Percentiles rank a stretch among this genome's conserved stretches.
Conservation (phyloP, 2,888 invertebrate genomes). For the Pammene aurita region DNA sequence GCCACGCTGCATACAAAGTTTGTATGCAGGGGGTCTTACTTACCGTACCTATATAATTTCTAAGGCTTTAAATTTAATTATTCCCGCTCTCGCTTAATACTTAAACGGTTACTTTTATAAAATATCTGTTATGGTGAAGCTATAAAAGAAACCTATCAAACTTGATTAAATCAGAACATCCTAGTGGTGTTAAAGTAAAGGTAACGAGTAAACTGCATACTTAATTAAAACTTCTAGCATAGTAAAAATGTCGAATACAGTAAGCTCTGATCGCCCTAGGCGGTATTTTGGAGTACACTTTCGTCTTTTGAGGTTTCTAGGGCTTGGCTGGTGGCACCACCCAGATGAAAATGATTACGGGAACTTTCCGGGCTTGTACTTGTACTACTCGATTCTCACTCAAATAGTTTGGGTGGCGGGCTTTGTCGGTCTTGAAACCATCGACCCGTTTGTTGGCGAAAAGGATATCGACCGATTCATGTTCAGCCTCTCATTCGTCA, state of each 20-base stretch:
- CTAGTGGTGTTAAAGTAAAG: not conserved
- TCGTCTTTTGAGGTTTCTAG: conserved; percentile 66
- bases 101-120: not conserved
- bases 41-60: no score
- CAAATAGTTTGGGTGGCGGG: conserved; percentile 73
- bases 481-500: conserved; percentile 78
- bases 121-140: conserved; percentile 4
- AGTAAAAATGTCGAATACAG: conserved; percentile 32
- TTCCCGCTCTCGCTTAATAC: conserved; percentile 19
- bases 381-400: conserved; percentile 70
- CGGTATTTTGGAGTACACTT: conserved; percentile 71
- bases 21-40: no score
- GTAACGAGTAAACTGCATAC: not conserved
- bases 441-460: conserved; percentile 75
- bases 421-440: conserved; percentile 76
- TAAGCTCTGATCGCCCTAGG: conserved; percentile 53
- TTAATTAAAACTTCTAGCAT: conserved; percentile 2
- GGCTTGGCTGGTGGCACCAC: conserved; percentile 78
- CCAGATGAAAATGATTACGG: conserved; percentile 67
- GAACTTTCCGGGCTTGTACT: conserved; percentile 70
- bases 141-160: conserved; percentile 33
- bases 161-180: conserved; percentile 34
- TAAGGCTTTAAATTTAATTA: no score
- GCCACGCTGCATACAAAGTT: no score
- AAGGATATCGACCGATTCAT: conserved; percentile 76